Percentiles rank a stretch among this genome's conserved stretches.
phyloP scores from a whole-genome alignment of 2,797 vertebrate genomes.

The Scyliorhinus canicula region DNA sequence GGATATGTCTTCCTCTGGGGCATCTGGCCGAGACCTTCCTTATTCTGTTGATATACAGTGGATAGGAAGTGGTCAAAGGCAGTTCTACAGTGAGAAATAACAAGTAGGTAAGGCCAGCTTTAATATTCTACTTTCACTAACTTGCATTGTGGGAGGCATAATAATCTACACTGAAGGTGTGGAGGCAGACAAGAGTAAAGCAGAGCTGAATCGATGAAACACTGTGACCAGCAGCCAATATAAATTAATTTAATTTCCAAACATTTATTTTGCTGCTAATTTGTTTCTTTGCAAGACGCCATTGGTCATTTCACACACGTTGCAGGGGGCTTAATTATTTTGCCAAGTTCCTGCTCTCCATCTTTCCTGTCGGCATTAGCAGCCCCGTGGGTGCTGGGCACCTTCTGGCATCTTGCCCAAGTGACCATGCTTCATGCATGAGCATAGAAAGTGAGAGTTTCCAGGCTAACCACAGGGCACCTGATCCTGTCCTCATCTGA shows the following conservation, averaged over 20 bases:
- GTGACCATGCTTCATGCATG: slow-evolving; percentile 3
- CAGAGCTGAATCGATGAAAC: slow-evolving; percentile 4
- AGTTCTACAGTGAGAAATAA: slow-evolving; percentile 70
- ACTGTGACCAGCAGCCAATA: neutral
- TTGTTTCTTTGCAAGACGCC: neutral
- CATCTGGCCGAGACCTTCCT: slow-evolving; percentile 63
- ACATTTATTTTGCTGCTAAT: neutral
- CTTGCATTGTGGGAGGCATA: neutral
- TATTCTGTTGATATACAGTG: slow-evolving; percentile 64
- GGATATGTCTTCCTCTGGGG: slow-evolving; percentile 59
- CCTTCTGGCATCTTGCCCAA: neutral
- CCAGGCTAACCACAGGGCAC: neutral
- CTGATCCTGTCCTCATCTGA: neutral
- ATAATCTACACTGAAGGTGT: neutral
- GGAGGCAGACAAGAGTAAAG: neutral
- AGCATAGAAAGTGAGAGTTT: neutral
- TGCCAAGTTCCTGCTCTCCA: neutral
- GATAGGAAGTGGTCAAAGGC: slow-evolving; percentile 69
- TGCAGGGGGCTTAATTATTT: neutral
- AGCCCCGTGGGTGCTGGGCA: neutral
- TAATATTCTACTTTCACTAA: slow-evolving; percentile 61
- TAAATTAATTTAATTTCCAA: neutral
- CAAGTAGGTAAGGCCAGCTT: slow-evolving; percentile 54
- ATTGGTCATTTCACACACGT: neutral
- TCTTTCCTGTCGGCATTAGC: neutral